Evolutionary conservation across 30 jellyfish, hydroid and myxozoan genomes (phyloP).

Genomic region (Pseudorhiza aurosa): DNA sequence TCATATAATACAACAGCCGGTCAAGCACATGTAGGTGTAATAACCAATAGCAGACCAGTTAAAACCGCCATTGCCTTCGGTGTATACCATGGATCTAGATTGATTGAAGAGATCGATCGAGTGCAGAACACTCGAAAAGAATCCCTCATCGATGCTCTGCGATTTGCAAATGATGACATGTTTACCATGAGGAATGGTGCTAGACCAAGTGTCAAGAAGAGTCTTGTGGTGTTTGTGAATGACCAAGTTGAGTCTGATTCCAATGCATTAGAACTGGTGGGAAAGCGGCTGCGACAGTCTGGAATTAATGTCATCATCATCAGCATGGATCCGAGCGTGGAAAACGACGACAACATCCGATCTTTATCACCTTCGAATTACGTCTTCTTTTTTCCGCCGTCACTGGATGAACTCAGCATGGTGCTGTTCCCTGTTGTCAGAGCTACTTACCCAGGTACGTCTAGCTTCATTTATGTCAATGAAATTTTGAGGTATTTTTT

Average conservation of each 20-base stretch:
- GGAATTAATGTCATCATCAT: conserved; percentile 69
- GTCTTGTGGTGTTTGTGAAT: conserved; percentile 81
- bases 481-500: no score
- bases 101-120: conserved; percentile 8
- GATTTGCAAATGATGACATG: conserved; percentile 40
- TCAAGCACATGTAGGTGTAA: conserved; percentile 72
- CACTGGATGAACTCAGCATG: conserved; percentile 59
- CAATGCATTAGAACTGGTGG: conserved; percentile 27
- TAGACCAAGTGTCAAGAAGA: conserved; percentile 70
- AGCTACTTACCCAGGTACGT: conserved; percentile 67
- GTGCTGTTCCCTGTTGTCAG: conserved; percentile 56
- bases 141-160: conserved; percentile 24
- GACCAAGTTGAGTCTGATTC: conserved; percentile 32
- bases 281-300: conserved; percentile 31
- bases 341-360: background rate
- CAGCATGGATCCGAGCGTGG: conserved; percentile 53
- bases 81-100: conserved; percentile 13
- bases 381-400: conserved; percentile 86
- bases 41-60: conserved; percentile 50
- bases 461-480: no score
- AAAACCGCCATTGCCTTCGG: conserved; percentile 61
- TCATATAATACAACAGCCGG: conserved; percentile 69
- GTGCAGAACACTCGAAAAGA: background rate
- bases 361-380: conserved; percentile 47
- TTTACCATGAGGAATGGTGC: conserved; percentile 79